Evolutionary conservation across 2,113 vertebrate species (phyloP), one percentile per base, ranked within the genome.

Genomic region (Pleuronectes platessa): DNA sequence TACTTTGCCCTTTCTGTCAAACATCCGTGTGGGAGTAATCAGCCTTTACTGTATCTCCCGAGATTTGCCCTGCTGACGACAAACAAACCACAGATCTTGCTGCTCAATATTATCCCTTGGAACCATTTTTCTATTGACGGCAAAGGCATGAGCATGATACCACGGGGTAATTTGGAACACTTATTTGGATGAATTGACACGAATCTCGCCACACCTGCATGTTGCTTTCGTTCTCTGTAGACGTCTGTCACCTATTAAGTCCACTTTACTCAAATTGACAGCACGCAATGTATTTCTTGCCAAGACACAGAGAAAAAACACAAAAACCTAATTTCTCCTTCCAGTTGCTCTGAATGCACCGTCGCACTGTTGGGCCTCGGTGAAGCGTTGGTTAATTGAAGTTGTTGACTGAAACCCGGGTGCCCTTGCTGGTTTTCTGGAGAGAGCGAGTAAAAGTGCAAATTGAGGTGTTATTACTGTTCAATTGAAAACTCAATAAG

Each of bases 401-500:
- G 81, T 13, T 81, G 62, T 55, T 81, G 68, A 84, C 45, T 76
- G 61, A 85, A 84, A 84, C 73, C 78, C 61, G 75, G 17, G n/a
- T 64, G 62, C 56, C 31, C 70, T 60, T 21, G 2, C 31, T 67
- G 31, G 49, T 42, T 20, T 61, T 72, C 67, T 37, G 74, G 24
- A 74, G 23, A 68, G 26, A 77, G n/a, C 14, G 54, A 81, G 35
- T 4, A 53, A 42, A 74, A 69, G 56, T 75, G 71, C 79, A 88
- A 86, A 84, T 76, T 75, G 62, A 86, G 62, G 71, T 77, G 56
- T 76, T 78, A 64, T 80, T 79, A 65, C 67, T 65, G 61, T 67
- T 85, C 74, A 82, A 56, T 81, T 86, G 67, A 78, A 83, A 67
- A n/a, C 67, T 81, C 63, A 86, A 58, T 72, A 51, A 75, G 70